phyloP scores from a whole-genome alignment of 2,888 invertebrate species.

The Melanophora roralis region DNA sequence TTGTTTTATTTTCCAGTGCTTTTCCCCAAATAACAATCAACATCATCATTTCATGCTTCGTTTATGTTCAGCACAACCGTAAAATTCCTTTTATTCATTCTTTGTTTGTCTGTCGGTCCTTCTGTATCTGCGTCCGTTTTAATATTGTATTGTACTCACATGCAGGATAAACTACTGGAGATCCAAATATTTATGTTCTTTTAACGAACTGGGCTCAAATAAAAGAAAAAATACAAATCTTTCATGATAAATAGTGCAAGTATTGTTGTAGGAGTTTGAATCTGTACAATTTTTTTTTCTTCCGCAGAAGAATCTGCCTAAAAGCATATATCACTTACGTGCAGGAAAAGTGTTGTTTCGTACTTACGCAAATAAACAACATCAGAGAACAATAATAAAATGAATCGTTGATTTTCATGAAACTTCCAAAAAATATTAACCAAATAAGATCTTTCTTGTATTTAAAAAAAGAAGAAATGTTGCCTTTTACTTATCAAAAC shows the following conservation, averaged over 20 bases:
- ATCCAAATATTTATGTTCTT: not conserved
- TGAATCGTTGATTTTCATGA: too few species aligned
- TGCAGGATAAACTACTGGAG: not conserved
- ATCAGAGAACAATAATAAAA: too few species aligned
- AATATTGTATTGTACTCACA: conserved; percentile 27
- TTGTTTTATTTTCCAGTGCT: conserved; percentile 24
- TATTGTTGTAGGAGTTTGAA: conserved; percentile 8
- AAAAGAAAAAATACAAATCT: not conserved
- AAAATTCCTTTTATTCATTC: conserved; percentile 33
- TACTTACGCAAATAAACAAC: too few species aligned
- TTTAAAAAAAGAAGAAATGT: too few species aligned
- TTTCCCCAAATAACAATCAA: conserved; percentile 6
- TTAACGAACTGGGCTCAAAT: not conserved
- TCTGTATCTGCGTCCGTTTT: conserved; percentile 3
- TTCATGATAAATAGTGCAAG: not conserved
- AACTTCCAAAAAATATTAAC: too few species aligned
- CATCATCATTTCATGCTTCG: conserved; percentile 46
- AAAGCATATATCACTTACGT: not conserved
- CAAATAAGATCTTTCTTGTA: too few species aligned
- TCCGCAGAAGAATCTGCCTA: not conserved
- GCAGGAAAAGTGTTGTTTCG: too few species aligned
- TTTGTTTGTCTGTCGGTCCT: conserved; percentile 1
- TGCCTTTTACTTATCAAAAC: too few species aligned
- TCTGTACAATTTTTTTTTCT: not conserved
- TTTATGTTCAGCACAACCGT: conserved; percentile 43